Conservation (phyloP, 30 jellyfish, hydroid and myxozoan species). For the Aurelia sp. region DNA sequence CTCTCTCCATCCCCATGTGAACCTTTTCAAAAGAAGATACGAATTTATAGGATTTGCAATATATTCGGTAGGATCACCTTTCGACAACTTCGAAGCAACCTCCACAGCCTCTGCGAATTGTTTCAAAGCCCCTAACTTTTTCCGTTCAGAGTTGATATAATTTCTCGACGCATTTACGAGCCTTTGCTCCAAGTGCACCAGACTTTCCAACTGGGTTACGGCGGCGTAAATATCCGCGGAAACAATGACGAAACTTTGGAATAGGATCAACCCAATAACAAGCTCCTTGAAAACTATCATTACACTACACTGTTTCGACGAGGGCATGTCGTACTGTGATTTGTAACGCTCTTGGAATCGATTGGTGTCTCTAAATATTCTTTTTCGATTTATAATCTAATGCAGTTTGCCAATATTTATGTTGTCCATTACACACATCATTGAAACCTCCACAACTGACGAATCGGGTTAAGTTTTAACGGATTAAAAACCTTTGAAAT, state of each 20-base stretch:
- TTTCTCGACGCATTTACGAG: slow-evolving; percentile 77
- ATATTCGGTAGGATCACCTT: slow-evolving; percentile 80
- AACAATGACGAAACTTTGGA: background rate
- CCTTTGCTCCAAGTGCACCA: slow-evolving; percentile 74
- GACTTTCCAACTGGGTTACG: slow-evolving; percentile 81
- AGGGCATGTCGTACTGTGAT: too few species aligned
- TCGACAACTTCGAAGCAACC: slow-evolving; percentile 78
- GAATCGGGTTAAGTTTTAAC: background rate
- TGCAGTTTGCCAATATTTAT: background rate
- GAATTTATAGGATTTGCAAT: slow-evolving; percentile 95
- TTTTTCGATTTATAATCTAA: too few species aligned
- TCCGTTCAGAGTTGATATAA: slow-evolving; percentile 65
- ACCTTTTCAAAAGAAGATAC: slow-evolving; percentile 86
- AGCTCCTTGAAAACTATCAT: too few species aligned
- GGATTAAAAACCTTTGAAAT: slow-evolving; percentile 6
- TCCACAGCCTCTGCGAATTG: slow-evolving; percentile 89
- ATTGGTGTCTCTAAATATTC: too few species aligned
- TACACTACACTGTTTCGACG: too few species aligned
- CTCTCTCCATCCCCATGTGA: slow-evolving; percentile 97
- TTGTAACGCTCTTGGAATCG: too few species aligned
- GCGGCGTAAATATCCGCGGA: slow-evolving; percentile 84
- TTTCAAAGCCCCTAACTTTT: slow-evolving; percentile 71
- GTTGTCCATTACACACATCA: slow-evolving; percentile 10
- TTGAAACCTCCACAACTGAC: background rate
- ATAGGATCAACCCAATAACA: background rate